These are phyloP conservation scores for Blastobasis lacticolella DNA, from an alignment of 2,888 invertebrate genomes.

Conservation along the genomic window DNA sequence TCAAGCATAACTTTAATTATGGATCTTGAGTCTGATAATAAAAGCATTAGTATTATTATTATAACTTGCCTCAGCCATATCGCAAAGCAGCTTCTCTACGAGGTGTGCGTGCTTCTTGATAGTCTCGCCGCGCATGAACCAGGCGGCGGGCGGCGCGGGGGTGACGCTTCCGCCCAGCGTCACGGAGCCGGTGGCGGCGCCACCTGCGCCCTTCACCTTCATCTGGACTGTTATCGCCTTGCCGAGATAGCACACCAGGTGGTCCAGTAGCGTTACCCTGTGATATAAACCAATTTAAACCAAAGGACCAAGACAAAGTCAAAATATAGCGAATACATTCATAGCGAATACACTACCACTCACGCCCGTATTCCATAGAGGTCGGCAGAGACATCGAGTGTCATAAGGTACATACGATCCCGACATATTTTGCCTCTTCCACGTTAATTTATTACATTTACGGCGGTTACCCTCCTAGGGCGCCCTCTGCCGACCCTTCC, in stretches of 20 bases:
- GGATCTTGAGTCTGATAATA: no score
- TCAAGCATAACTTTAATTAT: no score
- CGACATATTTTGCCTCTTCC: no score
- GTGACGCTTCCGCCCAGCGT: slow-evolving; percentile 69
- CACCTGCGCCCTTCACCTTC: slow-evolving; percentile 73
- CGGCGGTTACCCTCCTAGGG: no score
- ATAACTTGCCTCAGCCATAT: slow-evolving; percentile 90
- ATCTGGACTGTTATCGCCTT: slow-evolving; percentile 94
- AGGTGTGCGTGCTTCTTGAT: slow-evolving; percentile 90
- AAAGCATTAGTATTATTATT: not conserved
- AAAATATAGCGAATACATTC: no score
- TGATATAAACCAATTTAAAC: not conserved
- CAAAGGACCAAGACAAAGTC: no score
- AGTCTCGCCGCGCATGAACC: slow-evolving; percentile 92
- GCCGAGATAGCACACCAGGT: slow-evolving; percentile 91
- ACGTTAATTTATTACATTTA: no score
- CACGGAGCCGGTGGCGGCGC: slow-evolving; percentile 56
- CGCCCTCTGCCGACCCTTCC: no score
- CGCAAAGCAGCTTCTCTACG: slow-evolving; percentile 89
- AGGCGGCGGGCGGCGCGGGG: slow-evolving; percentile 55
- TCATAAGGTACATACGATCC: no score
- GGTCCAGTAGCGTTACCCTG: slow-evolving; percentile 88
- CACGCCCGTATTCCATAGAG: no score
- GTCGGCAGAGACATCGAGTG: no score
- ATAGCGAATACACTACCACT: no score